A percentile compares a stretch with the other conserved stretches of the same genome.
phyloP scores from a whole-genome alignment of 2,888 invertebrate species.

The Cryptocephalus primarius region DNA sequence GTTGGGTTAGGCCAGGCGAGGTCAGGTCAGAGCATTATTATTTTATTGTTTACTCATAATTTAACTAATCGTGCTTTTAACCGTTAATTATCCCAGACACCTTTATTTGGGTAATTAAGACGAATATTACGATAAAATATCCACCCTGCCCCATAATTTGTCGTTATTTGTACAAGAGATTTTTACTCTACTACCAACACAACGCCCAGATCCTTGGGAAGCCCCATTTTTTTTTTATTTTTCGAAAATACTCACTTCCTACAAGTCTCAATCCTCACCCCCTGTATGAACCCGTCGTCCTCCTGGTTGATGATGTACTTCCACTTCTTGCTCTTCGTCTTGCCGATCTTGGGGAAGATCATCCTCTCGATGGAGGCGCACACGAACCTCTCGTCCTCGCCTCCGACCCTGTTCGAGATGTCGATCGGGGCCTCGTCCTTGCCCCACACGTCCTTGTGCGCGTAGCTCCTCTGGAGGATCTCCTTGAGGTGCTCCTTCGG shows the following conservation, averaged over 20 bases:
- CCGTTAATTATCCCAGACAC: no score
- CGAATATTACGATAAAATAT: no score
- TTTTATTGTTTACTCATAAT: no score
- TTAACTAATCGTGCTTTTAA: no score
- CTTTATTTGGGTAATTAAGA: no score
- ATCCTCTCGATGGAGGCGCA: constrained; percentile 36
- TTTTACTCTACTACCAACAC: no score
- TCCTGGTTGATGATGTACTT: constrained; percentile 57
- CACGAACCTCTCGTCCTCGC: constrained; percentile 22
- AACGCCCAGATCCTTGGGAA: no score
- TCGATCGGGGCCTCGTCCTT: constrained; percentile 15
- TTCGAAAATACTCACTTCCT: constrained; percentile 1
- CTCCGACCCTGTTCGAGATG: constrained; percentile 8
- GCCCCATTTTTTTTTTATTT: no score
- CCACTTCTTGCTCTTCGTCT: constrained; percentile 51
- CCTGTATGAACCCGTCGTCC: constrained; percentile 47
- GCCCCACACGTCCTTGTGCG: constrained; percentile 18
- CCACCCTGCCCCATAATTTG: no score
- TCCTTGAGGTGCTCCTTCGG: constrained; percentile 32
- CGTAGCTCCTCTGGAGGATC: constrained; percentile 21
- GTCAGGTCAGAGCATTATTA: no score
- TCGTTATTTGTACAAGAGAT: no score
- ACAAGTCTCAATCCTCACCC: constrained; percentile 61
- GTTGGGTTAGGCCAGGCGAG: no score
- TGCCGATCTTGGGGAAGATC: constrained; percentile 49